Base-by-base conservation (phyloP, 2,797 vertebrate species). In the Enteromius radiatus region DNA sequence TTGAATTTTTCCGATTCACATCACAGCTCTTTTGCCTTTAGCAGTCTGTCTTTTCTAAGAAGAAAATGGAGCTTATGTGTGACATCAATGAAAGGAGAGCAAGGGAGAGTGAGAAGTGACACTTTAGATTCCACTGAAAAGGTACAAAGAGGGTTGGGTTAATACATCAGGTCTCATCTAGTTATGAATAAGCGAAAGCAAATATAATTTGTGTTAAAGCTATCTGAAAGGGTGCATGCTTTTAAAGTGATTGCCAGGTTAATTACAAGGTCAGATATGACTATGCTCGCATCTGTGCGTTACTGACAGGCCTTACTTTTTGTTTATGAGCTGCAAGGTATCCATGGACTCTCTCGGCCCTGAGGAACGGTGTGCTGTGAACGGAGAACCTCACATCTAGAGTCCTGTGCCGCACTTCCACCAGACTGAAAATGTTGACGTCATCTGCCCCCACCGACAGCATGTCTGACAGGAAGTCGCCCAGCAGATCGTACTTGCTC, bases 321-420 rank as follows among this genome's bases (percentile, higher is more conserved):
- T 94, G 93, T 88, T 95, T 96, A 90, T 96, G 96, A 0, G 93
- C 94, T 0, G 93, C 94, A 76, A 97, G 87, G 84, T 96, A 95
- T 0, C 94, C 95, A 0, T 95, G 94, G 81, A 96, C 90, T 61
- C 95, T 96, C 92, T 97, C 96, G 0, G 94, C 92, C 87, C 92
- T 94, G 33, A 95, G 90, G 89, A 93, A 96, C 0, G 92, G 89
- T 1, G 89, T 82, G 6, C 86, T 88, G 4, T 26, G 88, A 82
- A 96, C 91, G 15, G 93, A 91, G 78, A 96, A 94, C 84, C 94
- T 95, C 21, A 96, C 90, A 41, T 96, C 94, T 88, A 95, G 87
- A 85, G 93, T 93, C 33, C 87, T 89, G 47, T 93, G 95, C 70
- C 90, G 90, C 63, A 90, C 89, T 11, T 93, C 94, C 89, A 89